These are phyloP conservation scores for Recurvirostra avosetta DNA, from an alignment of 2,113 vertebrate genomes.

Conservation along the genomic window DNA sequence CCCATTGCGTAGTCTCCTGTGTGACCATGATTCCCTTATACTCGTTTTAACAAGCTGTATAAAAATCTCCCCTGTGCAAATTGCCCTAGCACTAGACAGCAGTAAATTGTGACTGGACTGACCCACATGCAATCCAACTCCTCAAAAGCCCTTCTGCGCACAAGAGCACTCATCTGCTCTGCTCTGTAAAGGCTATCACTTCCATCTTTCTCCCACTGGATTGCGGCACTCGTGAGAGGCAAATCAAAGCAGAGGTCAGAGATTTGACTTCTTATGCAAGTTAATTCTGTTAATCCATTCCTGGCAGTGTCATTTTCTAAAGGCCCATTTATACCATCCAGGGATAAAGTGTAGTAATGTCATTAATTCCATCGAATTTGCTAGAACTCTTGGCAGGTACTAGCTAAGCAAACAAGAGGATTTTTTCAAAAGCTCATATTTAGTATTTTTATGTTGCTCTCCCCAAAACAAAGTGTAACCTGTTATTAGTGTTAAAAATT, in stretches of 20 bases:
- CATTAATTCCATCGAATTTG: neutral
- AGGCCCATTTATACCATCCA: neutral
- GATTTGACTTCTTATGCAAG: slow-evolving; percentile 34
- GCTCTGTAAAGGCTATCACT: neutral
- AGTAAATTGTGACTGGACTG: neutral
- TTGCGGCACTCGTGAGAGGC: neutral
- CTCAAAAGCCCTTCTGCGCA: neutral
- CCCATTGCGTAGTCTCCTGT: neutral
- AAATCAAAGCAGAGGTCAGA: slow-evolving; percentile 4
- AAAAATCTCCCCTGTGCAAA: slow-evolving; percentile 22
- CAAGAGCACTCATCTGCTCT: neutral
- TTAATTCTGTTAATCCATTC: slow-evolving; percentile 30
- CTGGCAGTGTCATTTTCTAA: slow-evolving; percentile 7
- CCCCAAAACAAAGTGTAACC: neutral
- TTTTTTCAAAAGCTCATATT: neutral
- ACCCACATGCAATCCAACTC: neutral
- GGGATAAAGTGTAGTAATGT: neutral
- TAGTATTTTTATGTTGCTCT: neutral
- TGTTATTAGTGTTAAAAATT: neutral
- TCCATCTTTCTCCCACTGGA: slow-evolving; percentile 3
- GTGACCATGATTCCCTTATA: neutral
- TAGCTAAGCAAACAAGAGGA: neutral
- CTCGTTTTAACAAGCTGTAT: slow-evolving; percentile 14
- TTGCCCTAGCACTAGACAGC: neutral
- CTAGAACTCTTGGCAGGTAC: neutral